Conservation (phyloP, 1,140 invertebrate genomes). For the Diorhabda elongata region DNA sequence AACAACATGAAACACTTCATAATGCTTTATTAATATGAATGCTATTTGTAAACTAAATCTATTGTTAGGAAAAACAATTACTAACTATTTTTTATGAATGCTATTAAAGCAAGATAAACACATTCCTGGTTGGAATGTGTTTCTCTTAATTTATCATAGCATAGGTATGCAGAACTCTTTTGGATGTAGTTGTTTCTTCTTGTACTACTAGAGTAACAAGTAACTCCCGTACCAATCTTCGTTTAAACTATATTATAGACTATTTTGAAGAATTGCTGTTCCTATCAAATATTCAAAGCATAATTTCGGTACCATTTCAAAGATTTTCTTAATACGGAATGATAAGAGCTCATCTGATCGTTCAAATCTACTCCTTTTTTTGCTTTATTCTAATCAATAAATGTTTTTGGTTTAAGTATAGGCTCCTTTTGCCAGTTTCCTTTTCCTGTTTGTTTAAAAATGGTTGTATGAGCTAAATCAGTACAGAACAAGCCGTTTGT, state of each 20-base stretch:
- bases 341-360: conserved; percentile 17
- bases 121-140: conserved; percentile 8
- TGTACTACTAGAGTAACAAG: background rate
- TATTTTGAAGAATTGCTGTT: conserved; percentile 20
- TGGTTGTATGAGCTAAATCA: background rate
- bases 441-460: background rate
- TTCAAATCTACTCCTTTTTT: conserved; percentile 7
- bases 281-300: conserved; percentile 6
- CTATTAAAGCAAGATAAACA: conserved; percentile 1
- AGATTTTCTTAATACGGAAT: conserved; percentile 13
- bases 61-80: background rate
- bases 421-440: background rate
- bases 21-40: background rate
- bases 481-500: background rate
- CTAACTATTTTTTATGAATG: background rate
- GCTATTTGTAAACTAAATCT: background rate
- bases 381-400: conserved; percentile 17
- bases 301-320: conserved; percentile 14
- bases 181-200: background rate
- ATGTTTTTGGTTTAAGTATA: conserved; percentile 5
- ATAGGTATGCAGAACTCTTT: conserved; percentile 18
- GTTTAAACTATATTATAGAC: conserved; percentile 17
- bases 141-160: conserved; percentile 14
- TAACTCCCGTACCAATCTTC: conserved; percentile 9
- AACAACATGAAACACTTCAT: background rate